Percentiles rank a stretch among this genome's conserved stretches.
Evolutionary conservation across 2,888 invertebrate species (phyloP).

Genomic region (Coelopa pilipes): DNA sequence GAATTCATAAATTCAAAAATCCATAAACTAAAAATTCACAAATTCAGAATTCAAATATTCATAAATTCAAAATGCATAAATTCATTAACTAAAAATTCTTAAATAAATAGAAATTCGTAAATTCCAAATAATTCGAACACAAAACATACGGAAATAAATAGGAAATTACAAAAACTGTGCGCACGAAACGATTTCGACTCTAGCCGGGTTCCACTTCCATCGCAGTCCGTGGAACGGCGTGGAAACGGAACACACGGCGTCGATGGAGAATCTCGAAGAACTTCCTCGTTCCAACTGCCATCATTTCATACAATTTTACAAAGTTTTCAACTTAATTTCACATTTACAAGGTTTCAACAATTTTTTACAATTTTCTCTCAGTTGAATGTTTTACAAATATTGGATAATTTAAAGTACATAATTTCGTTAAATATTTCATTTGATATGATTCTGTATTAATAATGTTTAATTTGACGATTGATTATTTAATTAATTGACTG

Average conservation of each 20-base stretch:
- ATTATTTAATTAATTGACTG: constrained; percentile 30
- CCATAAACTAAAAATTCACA: too few species aligned
- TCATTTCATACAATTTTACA: constrained; percentile 1
- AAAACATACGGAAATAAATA: constrained; percentile 6
- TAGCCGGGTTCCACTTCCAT: background rate
- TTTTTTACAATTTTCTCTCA: constrained; percentile 19
- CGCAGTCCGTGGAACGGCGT: background rate
- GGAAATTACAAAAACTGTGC: constrained; percentile 50
- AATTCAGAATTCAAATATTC: too few species aligned
- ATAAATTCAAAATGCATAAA: too few species aligned
- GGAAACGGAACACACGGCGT: background rate
- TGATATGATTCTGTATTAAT: constrained; percentile 43
- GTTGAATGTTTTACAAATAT: constrained; percentile 37
- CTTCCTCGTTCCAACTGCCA: too few species aligned
- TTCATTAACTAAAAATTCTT: too few species aligned
- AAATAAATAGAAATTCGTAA: too few species aligned
- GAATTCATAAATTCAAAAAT: too few species aligned
- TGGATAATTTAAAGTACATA: constrained; percentile 19
- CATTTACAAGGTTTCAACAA: constrained; percentile 6
- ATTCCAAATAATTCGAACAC: constrained; percentile 9
- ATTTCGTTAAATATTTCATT: constrained; percentile 65
- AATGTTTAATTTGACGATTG: constrained; percentile 37
- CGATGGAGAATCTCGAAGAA: constrained; percentile 1
- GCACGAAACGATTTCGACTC: constrained; percentile 49
- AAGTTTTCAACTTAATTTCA: background rate